These are phyloP conservation scores for Hermaeophaga mercurialis DNA, from an alignment of 2,888 invertebrate species.

Conservation along the genomic window DNA sequence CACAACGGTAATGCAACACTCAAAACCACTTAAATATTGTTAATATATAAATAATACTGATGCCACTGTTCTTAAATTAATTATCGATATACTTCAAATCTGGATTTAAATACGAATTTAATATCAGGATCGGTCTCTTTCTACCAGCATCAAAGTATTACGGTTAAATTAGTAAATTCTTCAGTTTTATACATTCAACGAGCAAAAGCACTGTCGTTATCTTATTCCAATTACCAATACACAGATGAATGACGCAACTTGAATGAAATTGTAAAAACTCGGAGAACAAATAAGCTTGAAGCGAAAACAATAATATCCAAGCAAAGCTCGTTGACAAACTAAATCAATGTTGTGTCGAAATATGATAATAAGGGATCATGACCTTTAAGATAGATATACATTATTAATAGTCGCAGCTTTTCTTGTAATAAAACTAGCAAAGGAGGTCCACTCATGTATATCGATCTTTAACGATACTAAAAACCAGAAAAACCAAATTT, in stretches of 20 bases:
- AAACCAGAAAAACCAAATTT: too few species aligned
- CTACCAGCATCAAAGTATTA: neutral
- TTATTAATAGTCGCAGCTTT: constrained; percentile 33
- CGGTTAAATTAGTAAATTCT: constrained; percentile 4
- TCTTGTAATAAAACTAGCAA: neutral
- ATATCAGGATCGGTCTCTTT: neutral
- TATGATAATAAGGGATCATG: constrained; percentile 44
- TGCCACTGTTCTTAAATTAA: neutral
- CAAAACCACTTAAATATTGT: neutral
- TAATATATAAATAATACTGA: neutral
- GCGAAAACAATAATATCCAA: constrained; percentile 29
- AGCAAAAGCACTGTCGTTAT: constrained; percentile 12
- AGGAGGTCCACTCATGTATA: neutral
- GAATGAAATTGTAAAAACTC: constrained; percentile 19
- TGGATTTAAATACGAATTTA: neutral
- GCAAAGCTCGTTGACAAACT: constrained; percentile 28
- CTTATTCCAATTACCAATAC: constrained; percentile 7
- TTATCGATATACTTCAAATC: neutral
- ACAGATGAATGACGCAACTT: constrained; percentile 24
- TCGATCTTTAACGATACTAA: too few species aligned
- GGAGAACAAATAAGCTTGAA: constrained; percentile 19
- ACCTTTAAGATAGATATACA: constrained; percentile 37
- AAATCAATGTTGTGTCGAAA: constrained; percentile 36
- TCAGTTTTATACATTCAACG: constrained; percentile 6
- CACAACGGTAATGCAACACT: constrained; percentile 1